Conservation (phyloP, 2,888 invertebrate genomes). For the Nemapogon koenigi region DNA sequence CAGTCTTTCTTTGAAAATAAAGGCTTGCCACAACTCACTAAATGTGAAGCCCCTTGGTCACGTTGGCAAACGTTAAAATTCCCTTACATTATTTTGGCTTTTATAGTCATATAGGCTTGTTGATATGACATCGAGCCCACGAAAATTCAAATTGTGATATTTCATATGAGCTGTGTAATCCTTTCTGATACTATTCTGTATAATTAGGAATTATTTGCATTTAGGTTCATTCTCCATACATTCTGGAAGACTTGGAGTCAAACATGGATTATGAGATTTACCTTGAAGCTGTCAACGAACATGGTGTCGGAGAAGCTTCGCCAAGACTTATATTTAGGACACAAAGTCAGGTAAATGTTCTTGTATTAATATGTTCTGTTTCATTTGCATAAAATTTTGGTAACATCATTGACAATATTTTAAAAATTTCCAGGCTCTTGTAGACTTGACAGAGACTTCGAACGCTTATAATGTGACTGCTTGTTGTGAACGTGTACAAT, state of each 20-base stretch:
- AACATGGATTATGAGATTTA: slow-evolving; percentile 82
- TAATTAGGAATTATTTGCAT: too few species aligned
- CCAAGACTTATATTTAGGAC: slow-evolving; percentile 79
- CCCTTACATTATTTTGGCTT: too few species aligned
- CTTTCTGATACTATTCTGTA: too few species aligned
- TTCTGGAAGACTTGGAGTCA: slow-evolving; percentile 75
- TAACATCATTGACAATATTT: background rate
- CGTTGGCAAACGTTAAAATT: too few species aligned
- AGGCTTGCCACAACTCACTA: too few species aligned
- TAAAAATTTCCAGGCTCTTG: slow-evolving; percentile 45
- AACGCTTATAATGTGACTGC: slow-evolving; percentile 78
- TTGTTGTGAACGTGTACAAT: slow-evolving; percentile 76
- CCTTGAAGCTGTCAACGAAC: slow-evolving; percentile 79
- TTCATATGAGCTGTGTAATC: too few species aligned
- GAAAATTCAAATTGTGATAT: too few species aligned
- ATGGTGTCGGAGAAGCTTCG: slow-evolving; percentile 80
- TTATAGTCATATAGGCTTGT: too few species aligned
- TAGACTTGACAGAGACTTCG: slow-evolving; percentile 66
- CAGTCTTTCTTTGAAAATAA: too few species aligned
- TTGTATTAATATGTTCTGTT: background rate
- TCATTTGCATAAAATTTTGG: background rate
- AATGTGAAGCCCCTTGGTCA: too few species aligned
- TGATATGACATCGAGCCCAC: too few species aligned
- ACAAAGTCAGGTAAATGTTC: slow-evolving; percentile 64
- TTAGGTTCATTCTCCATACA: slow-evolving; percentile 71